Conservation (phyloP, 1,140 invertebrate species). For the Medauroidea extradentata region DNA sequence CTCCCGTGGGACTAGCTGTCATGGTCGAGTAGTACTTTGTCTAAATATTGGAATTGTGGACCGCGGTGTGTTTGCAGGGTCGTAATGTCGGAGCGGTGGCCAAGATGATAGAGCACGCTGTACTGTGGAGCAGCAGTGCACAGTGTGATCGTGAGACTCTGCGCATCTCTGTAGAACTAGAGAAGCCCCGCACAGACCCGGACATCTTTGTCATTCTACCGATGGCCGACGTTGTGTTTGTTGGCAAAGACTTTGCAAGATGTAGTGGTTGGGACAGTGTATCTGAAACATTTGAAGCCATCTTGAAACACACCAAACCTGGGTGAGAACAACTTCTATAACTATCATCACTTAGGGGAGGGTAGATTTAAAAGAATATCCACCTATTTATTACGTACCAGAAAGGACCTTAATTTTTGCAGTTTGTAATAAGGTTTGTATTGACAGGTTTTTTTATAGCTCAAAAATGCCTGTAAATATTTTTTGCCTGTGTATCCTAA, state of each 20-base stretch:
- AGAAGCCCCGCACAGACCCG: constrained; percentile 45
- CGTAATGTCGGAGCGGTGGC: constrained; percentile 51
- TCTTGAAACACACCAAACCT: constrained; percentile 41
- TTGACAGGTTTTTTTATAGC: too few relatives aligned
- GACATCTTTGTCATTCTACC: constrained; percentile 45
- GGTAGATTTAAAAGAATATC: too few relatives aligned
- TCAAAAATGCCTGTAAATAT: too few relatives aligned
- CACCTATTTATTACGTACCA: too few relatives aligned
- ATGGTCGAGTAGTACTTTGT: too few relatives aligned
- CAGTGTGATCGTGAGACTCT: too few relatives aligned
- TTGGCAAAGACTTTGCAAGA: constrained; percentile 58
- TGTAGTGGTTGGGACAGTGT: constrained; percentile 49
- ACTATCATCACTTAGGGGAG: too few relatives aligned
- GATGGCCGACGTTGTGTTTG: constrained; percentile 57
- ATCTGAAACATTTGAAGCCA: constrained; percentile 46
- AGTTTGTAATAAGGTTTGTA: too few relatives aligned
- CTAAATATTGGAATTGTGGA: too few relatives aligned
- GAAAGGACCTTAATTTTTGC: too few relatives aligned
- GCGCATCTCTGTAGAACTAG: constrained; percentile 58
- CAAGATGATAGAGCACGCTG: constrained; percentile 54
- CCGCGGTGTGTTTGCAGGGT: constrained; percentile 40
- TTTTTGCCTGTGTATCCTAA: too few relatives aligned
- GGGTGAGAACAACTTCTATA: constrained; percentile 41
- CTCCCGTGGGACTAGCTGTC: too few relatives aligned
- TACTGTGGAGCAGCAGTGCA: constrained; percentile 47